Evolutionary conservation across 2,888 invertebrate genomes (phyloP), one percentile per base, ranked within the genome.

Genomic region (Cephus rjabovi): DNA sequence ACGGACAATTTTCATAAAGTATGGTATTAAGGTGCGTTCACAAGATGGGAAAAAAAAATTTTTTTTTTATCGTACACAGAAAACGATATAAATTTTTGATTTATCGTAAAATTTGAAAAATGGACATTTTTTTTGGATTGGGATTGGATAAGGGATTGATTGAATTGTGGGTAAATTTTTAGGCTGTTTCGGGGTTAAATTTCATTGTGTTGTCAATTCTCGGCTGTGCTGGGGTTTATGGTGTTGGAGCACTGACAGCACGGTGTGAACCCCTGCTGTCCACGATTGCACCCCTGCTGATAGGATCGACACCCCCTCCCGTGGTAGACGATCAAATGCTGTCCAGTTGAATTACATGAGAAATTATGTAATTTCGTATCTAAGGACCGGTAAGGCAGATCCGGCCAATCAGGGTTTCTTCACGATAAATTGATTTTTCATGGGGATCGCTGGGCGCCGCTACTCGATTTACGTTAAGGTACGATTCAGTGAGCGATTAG

Each of bases 251-350:
- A 71, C 75, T 75, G 71, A 77, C 77, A 71, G 77, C 1, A 40
- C 40, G 71, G 75, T 34, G 70, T 70, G 77, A 69, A 71, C n/a
- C 77, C 77, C 77, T 34, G 77, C 77, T 77, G 77, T 23, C 37
- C 71, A 31, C 12, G 71, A 11, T 73, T 74, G 33, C 75, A 77
- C 70, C 77, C 56, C 77, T 71, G 77, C 77, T 77, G 77, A 75
- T n/a, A 31, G 33, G 71, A 71, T 34, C 31, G 34, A 69, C 56
- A 70, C 75, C 74, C 74, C 77, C 77, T 74, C 77, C 77, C 75
- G 75, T 71, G 71, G 77, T 75, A 56, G 30, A 68, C 71, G 77
- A 75, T 77, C 77, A 77, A 77, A 77, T 77, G 71, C 77, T 75
- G 77, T 77, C 77, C 75, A 56, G 75, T 71, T 75, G 75, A 75